Evolutionary conservation across 2,113 vertebrate genomes (phyloP).

Genomic region (Mohoua ochrocephala): DNA sequence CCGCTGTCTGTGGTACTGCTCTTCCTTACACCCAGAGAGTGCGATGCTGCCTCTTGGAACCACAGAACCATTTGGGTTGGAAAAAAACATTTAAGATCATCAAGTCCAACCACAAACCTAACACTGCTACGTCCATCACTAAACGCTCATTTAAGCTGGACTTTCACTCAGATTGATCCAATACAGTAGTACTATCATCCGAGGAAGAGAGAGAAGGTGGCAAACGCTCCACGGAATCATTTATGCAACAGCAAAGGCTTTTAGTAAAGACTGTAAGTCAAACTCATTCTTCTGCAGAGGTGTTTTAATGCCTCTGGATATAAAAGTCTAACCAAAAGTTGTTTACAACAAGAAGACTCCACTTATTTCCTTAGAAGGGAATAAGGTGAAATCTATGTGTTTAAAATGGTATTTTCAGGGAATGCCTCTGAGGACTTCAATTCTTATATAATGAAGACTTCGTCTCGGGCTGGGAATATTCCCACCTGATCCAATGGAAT

Average conservation of each 20-base stretch:
- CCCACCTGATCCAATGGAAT: background rate
- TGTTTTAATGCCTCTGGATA: background rate
- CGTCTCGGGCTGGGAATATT: background rate
- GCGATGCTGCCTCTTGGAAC: no score
- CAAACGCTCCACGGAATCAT: background rate
- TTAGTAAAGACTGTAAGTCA: background rate
- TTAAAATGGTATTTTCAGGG: background rate
- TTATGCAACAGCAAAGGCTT: background rate
- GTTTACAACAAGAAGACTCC: background rate
- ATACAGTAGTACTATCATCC: background rate
- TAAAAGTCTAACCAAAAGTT: background rate
- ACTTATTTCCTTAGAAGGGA: background rate
- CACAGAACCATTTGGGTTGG: no score
- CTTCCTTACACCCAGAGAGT: rapidly evolving
- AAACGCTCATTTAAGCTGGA: background rate
- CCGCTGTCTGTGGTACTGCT: background rate
- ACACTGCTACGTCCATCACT: background rate
- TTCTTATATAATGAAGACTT: no score
- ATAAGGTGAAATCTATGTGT: background rate
- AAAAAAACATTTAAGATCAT: background rate
- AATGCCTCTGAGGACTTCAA: background rate
- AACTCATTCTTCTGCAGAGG: background rate
- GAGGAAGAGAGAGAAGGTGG: background rate
- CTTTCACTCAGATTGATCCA: background rate
- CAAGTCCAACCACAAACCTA: background rate